Base-by-base conservation (phyloP, 2,113 vertebrate genomes). In the Odocoileus hemionus region DNA sequence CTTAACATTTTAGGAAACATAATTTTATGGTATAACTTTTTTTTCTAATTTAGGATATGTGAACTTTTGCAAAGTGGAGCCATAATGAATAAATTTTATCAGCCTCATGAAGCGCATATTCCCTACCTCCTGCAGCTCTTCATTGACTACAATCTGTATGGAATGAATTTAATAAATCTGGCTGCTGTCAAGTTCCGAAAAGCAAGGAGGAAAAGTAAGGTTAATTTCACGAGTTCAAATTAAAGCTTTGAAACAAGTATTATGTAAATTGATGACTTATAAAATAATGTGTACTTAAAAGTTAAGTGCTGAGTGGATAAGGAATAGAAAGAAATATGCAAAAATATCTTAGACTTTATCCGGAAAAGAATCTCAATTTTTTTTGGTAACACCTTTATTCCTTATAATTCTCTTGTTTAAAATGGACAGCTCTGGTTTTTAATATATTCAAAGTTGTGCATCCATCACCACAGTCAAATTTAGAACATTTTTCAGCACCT, bases 61-160 rank as follows among this genome's bases (percentile, higher is more conserved):
- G 99, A 99, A 98, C 99, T 99, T 98, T 98, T 99, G 58, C 99
- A 99, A 98, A 99, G 99, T 95, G 99, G 99, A 98, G 99, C 99
- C 57, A 99, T 99, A 98, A 99, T 99, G 99, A 99, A 99, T 99
- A 99, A 99, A 98, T 99, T 98, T 97, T 99, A 99, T 98, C 99
- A 99, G 99, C 99, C 99, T 96, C 99, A 99, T 54, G 99, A 99
- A 98, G 99, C 99, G 79, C 99, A 99, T 99, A 99, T 99, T 98
- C 99, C 99, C 98, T 99, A 99, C 99, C 99, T 99, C 98, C 99
- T 99, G 90, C 99, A 99, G 97, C 99, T 99, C 98, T 99, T 99
- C 98, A 99, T 99, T 96, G 99, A 99, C 98, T 99, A 99, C 99
- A 99, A 99, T 98, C 99, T 99, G 91, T 99, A 99, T 95, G 99